A percentile compares a stretch with the other conserved stretches of the same genome.
phyloP scores from a whole-genome alignment of 1,140 invertebrate species.

The Bombus waltoni region DNA sequence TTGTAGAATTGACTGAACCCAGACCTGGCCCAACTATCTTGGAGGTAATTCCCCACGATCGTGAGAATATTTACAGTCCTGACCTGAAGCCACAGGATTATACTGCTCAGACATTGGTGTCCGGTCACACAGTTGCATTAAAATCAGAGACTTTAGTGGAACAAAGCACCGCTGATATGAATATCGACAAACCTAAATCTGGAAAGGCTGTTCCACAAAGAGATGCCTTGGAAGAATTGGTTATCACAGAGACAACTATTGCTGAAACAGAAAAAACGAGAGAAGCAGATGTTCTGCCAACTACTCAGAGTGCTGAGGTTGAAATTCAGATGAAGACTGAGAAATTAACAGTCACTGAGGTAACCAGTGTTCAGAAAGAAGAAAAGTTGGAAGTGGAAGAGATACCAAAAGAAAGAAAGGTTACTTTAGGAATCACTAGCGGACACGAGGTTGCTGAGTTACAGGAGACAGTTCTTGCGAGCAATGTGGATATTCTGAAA shows the following conservation, averaged over 20 bases:
- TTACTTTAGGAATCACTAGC: slow-evolving; percentile 77
- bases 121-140: slow-evolving; percentile 81
- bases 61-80: slow-evolving; percentile 80
- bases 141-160: slow-evolving; percentile 83
- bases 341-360: slow-evolving; percentile 73
- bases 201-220: slow-evolving; percentile 82
- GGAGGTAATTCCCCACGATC: slow-evolving; percentile 83
- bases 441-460: slow-evolving; percentile 81
- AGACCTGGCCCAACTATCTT: slow-evolving; percentile 80
- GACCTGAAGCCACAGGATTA: slow-evolving; percentile 75
- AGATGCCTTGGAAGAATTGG: slow-evolving; percentile 83
- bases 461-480: slow-evolving; percentile 78
- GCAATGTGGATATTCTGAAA: slow-evolving; percentile 69
- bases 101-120: slow-evolving; percentile 79
- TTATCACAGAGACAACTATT: slow-evolving; percentile 83
- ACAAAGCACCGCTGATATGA: slow-evolving; percentile 78
- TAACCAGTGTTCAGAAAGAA: slow-evolving; percentile 71
- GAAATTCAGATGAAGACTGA: slow-evolving; percentile 69
- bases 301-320: slow-evolving; percentile 74
- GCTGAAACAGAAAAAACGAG: slow-evolving; percentile 82
- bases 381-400: slow-evolving; percentile 69
- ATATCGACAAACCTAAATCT: slow-evolving; percentile 74
- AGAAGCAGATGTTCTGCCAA: slow-evolving; percentile 72
- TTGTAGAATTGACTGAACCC: slow-evolving; percentile 81
- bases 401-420: slow-evolving; percentile 75